phyloP scores from a whole-genome alignment of 2,888 invertebrate species.

The Habroteleia sp. region DNA sequence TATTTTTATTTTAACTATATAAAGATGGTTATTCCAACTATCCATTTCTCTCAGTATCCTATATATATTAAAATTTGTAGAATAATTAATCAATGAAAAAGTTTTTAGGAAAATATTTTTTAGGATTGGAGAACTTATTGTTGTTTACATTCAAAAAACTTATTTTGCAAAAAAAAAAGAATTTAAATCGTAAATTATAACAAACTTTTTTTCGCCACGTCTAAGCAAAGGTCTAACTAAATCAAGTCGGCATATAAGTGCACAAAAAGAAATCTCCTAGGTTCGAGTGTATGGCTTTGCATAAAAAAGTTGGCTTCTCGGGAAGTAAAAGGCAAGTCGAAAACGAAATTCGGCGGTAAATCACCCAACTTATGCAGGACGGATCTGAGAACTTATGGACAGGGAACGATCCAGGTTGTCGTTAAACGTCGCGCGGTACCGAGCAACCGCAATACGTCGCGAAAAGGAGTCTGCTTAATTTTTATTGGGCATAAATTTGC shows the following conservation, averaged over 20 bases:
- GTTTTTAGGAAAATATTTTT: too few relatives aligned
- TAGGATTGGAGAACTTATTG: too few relatives aligned
- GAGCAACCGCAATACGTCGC: conserved; percentile 69
- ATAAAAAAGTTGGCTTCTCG: conserved; percentile 56
- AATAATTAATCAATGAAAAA: too few relatives aligned
- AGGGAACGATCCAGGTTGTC: conserved; percentile 60
- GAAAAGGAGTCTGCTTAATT: conserved; percentile 79
- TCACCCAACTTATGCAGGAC: conserved; percentile 68
- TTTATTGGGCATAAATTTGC: conserved; percentile 81
- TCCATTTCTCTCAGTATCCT: too few relatives aligned
- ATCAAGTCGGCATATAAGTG: conserved; percentile 31
- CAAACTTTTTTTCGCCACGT: conserved; percentile 1
- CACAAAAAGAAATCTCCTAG: conserved; percentile 26
- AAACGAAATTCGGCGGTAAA: conserved; percentile 78
- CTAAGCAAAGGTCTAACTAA: conserved; percentile 31
- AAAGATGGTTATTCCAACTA: too few relatives aligned
- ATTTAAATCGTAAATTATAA: conserved; percentile 12
- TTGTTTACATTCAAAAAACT: too few relatives aligned
- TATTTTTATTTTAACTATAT: too few relatives aligned
- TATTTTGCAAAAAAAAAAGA: background rate
- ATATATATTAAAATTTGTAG: too few relatives aligned
- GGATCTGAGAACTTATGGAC: conserved; percentile 49
- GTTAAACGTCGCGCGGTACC: conserved; percentile 61
- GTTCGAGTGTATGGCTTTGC: conserved; percentile 39
- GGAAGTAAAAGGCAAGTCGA: conserved; percentile 66